Conservation (phyloP, 2,888 invertebrate species). For the Luffia ferchaultella region DNA sequence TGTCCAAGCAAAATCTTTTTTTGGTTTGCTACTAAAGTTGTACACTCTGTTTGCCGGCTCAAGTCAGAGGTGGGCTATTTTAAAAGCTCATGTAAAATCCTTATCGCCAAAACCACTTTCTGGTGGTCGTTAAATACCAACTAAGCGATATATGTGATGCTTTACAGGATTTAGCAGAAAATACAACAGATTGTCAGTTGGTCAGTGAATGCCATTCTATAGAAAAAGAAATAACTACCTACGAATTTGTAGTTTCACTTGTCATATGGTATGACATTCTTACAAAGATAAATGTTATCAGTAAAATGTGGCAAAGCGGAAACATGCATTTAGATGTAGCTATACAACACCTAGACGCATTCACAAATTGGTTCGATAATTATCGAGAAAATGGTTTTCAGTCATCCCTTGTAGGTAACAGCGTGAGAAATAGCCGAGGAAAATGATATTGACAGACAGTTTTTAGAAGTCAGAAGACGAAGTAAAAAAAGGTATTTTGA, state of each 20-base stretch:
- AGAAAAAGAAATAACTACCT: slow-evolving; percentile 7
- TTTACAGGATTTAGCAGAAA: slow-evolving; percentile 6
- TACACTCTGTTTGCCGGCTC: slow-evolving; percentile 10
- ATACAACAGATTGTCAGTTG: slow-evolving; percentile 11
- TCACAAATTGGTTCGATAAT: slow-evolving; percentile 12
- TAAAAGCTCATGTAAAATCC: slow-evolving; percentile 14
- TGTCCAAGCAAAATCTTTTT: slow-evolving; percentile 11
- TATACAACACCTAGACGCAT: slow-evolving; percentile 13
- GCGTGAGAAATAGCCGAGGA: slow-evolving; percentile 13
- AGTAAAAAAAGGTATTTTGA: slow-evolving; percentile 11
- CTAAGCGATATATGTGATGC: background rate
- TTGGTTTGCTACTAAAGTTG: slow-evolving; percentile 8
- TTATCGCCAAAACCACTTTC: slow-evolving; percentile 15
- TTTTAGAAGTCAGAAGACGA: no score
- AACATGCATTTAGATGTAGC: slow-evolving; percentile 12
- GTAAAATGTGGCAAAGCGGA: slow-evolving; percentile 12
- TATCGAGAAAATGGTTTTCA: slow-evolving; percentile 14
- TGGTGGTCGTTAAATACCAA: background rate
- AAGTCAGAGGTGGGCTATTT: slow-evolving; percentile 13
- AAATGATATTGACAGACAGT: slow-evolving; percentile 8
- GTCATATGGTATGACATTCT: slow-evolving; percentile 11
- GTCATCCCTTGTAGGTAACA: slow-evolving; percentile 13
- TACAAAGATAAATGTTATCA: slow-evolving; percentile 9
- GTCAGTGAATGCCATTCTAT: slow-evolving; percentile 13
- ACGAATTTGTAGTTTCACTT: slow-evolving; percentile 7